Conservation (phyloP, 2,888 invertebrate species). For the Parascotia fuliginaria region DNA sequence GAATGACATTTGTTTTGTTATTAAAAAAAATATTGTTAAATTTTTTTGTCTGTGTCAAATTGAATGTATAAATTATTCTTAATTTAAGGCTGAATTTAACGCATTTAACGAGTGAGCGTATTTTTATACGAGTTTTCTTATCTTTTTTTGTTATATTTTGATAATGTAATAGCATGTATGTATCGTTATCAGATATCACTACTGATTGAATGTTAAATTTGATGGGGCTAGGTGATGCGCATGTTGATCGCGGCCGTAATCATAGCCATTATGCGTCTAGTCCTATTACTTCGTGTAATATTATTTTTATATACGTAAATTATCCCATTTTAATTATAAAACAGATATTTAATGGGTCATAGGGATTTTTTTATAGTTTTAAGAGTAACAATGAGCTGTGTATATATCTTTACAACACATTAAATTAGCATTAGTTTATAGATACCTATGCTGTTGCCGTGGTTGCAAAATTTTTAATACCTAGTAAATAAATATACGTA, state of each 20-base stretch:
- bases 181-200: constrained; percentile 2
- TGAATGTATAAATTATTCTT: constrained; percentile 1
- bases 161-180: constrained; percentile 2
- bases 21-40: too few species aligned
- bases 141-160: constrained; percentile 1
- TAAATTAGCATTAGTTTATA: constrained; percentile 3
- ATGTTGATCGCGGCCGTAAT: constrained; percentile 8
- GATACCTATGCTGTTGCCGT: neutral
- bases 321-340: neutral
- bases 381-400: constrained; percentile 12
- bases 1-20: constrained; percentile 20
- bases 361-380: constrained; percentile 11
- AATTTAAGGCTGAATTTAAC: neutral
- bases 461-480: too few species aligned
- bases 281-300: constrained; percentile 16
- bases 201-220: constrained; percentile 6
- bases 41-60: too few species aligned
- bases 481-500: too few species aligned
- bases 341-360: neutral
- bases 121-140: neutral
- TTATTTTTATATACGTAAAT: neutral
- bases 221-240: constrained; percentile 9
- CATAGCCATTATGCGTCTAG: constrained; percentile 40
- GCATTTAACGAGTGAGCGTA: neutral
- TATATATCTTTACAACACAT: constrained; percentile 13